Evolutionary conservation across 1,140 invertebrate genomes (phyloP).

Genomic region (Maconellicoccus hirsutus): DNA sequence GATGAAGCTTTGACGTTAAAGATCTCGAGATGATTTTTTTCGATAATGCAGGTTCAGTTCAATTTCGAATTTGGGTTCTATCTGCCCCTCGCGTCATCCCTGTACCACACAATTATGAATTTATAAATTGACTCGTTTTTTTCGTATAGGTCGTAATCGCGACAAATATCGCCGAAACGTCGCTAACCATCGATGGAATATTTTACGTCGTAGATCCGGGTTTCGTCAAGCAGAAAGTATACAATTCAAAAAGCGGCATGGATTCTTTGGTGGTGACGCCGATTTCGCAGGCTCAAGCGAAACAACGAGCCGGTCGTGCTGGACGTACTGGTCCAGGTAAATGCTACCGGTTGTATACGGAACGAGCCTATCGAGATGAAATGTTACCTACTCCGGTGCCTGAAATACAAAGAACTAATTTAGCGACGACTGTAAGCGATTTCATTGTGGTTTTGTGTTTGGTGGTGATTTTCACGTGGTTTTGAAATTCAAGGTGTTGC

Average conservation of each 20-base stretch:
- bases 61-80: too few relatives aligned
- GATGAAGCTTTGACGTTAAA: too few relatives aligned
- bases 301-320: conserved; percentile 90
- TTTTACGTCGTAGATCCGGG: conserved; percentile 99
- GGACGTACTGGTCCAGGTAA: conserved; percentile 97
- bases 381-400: conserved; percentile 98
- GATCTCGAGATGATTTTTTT: too few relatives aligned
- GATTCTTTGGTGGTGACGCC: conserved; percentile 97
- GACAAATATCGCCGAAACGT: conserved; percentile 99
- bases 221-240: conserved; percentile 99
- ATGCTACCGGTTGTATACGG: conserved; percentile 95
- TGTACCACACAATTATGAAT: too few relatives aligned
- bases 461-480: not conserved
- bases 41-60: too few relatives aligned
- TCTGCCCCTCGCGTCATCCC: too few relatives aligned
- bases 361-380: conserved; percentile 94
- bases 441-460: too few relatives aligned
- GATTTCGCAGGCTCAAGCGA: conserved; percentile 93
- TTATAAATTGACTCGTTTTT: too few relatives aligned
- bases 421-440: conserved; percentile 71
- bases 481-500: conserved; percentile 42
- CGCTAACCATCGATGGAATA: conserved; percentile 97
- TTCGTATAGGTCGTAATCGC: conserved; percentile 79
- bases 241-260: conserved; percentile 99
- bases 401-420: conserved; percentile 96